These are phyloP conservation scores for Eremophila alpestris DNA, from an alignment of 2,797 vertebrate species.

Conservation along the genomic window DNA sequence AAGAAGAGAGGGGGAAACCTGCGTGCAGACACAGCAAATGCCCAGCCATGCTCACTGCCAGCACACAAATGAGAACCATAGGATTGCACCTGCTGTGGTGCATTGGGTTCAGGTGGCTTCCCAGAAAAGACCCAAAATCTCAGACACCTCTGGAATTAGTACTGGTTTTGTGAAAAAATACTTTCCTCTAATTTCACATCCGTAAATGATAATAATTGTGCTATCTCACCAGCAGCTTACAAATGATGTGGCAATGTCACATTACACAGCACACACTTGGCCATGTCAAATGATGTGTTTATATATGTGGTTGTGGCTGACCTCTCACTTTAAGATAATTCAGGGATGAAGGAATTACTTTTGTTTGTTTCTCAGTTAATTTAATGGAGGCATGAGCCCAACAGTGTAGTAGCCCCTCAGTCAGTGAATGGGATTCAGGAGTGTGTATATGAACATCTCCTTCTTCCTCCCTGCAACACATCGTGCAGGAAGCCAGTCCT, in stretches of 20 bases:
- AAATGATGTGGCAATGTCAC: accelerated
- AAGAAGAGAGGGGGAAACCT: not conserved
- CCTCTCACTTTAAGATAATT: not conserved
- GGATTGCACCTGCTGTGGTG: not conserved
- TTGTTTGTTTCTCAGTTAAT: not conserved
- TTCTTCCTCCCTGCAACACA: not conserved
- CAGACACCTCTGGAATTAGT: not conserved
- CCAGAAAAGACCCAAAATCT: not conserved
- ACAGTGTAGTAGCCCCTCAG: not conserved
- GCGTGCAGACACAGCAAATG: accelerated
- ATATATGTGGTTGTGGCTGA: not conserved
- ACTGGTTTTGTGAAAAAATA: not conserved
- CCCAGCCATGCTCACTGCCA: accelerated
- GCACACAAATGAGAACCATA: accelerated
- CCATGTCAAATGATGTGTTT: not conserved
- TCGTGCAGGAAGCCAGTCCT: not conserved
- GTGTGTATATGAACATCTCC: not conserved
- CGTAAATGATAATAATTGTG: not conserved
- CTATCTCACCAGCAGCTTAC: not conserved
- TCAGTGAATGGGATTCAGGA: not conserved
- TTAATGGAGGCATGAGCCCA: not conserved
- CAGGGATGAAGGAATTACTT: not conserved
- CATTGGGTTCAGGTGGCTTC: not conserved
- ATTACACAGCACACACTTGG: not conserved
- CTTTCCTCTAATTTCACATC: not conserved